These are phyloP conservation scores for Pterobdella sp. DNA, from an alignment of 2,888 invertebrate genomes.

Conservation along the genomic window DNA sequence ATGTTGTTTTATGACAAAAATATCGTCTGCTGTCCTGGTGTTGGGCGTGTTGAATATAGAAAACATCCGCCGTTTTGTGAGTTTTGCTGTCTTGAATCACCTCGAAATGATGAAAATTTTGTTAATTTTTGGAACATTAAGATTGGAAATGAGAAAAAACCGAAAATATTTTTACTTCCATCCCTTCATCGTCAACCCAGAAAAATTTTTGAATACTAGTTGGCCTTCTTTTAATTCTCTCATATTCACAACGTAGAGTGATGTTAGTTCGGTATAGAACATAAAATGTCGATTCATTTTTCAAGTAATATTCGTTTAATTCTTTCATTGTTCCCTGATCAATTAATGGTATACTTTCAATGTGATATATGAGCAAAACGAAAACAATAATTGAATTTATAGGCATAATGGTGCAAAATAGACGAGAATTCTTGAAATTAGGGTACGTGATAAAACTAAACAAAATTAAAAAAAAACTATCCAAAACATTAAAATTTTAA, in stretches of 20 bases:
- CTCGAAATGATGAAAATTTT: neutral
- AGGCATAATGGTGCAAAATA: no score
- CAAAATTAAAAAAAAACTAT: neutral
- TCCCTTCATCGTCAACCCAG: neutral
- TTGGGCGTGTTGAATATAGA: conserved; percentile 18
- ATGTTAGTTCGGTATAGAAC: neutral
- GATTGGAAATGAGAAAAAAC: no score
- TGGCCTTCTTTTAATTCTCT: neutral
- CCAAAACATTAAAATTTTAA: neutral
- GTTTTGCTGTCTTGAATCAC: neutral
- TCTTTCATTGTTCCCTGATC: neutral
- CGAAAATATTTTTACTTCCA: neutral
- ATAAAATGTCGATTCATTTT: neutral
- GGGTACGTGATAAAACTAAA: no score
- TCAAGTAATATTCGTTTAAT: neutral
- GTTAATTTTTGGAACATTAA: neutral
- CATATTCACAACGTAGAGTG: neutral
- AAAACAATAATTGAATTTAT: no score
- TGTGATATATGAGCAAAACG: no score
- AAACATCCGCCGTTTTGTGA: neutral
- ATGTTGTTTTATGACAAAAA: neutral
- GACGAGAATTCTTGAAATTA: no score
- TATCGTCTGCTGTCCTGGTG: conserved; percentile 22
- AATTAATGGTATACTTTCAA: no score
- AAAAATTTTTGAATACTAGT: neutral